phyloP scores from a whole-genome alignment of 2,797 vertebrate species.

The Pitangus sulphuratus region DNA sequence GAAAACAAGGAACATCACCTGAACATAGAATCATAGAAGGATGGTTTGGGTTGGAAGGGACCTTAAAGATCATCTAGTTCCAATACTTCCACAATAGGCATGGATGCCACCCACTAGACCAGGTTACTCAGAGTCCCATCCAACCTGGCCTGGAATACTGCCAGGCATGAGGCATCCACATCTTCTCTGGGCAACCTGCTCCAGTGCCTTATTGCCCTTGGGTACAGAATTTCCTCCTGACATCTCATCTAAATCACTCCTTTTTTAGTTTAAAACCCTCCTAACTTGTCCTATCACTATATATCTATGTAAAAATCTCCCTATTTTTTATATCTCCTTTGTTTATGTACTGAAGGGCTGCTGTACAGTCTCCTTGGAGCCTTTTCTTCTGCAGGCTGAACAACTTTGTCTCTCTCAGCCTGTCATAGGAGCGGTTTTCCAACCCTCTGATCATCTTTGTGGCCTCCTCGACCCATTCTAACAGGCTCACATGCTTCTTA shows the following conservation, averaged over 20 bases:
- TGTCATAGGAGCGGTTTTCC: not conserved
- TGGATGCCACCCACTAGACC: not conserved
- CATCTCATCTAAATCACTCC: not conserved
- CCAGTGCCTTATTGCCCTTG: not conserved
- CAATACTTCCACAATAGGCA: accelerated
- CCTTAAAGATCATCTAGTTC: not conserved
- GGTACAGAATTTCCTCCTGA: not conserved
- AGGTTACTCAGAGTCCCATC: not conserved
- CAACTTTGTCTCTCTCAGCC: not conserved
- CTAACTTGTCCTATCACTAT: not conserved
- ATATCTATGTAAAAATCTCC: not conserved
- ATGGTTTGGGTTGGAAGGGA: not conserved
- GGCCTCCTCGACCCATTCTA: not conserved
- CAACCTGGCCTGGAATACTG: not conserved
- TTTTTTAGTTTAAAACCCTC: not conserved
- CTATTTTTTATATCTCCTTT: not conserved
- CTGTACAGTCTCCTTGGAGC: not conserved
- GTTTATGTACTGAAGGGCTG: not conserved
- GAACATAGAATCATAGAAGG: not conserved
- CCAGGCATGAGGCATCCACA: not conserved
- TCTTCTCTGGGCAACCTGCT: not conserved
- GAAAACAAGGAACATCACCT: not conserved
- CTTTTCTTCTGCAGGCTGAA: not conserved
- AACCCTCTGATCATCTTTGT: not conserved
- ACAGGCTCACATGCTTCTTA: not conserved